Evolutionary conservation across 2,888 invertebrate genomes (phyloP), one percentile per base, ranked within the genome.

Genomic region (Meliscaeva auricollis): DNA sequence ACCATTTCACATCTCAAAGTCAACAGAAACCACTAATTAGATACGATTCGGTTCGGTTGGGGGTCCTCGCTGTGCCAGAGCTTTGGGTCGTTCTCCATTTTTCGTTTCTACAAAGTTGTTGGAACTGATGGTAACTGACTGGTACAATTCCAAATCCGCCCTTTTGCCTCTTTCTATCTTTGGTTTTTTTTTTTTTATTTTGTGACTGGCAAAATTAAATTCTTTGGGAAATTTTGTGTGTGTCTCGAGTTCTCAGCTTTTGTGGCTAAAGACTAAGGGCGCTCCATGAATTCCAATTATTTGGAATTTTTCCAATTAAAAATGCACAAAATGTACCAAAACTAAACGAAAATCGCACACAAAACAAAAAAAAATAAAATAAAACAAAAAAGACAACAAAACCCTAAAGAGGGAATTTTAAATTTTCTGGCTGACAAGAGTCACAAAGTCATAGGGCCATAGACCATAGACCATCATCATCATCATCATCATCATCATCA

Each of bases 21-120:
- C 79, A 79, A 79, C 79, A 79, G 70, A 84, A 84, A 84, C 79
- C 83, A 84, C 83, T 79, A 84, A 79, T 84, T 84, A 84, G 83
- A 84, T 79, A 79, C 75, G 69, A 66, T 66, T 79, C 54, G 58
- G 20, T 58, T 58, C 8, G 35, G 58, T 58, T 58, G 38, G 13
- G 52, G 52, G 38, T 52, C 58, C 30, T 50, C 54, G 68, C 38
- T 62, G 30, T 26, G 13, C 20, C 52, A 54, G 8, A 13, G n/a
- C 7, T 26, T 70, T 50, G 26, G 48, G 20, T 20, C 26, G 3
- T 26, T 13, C 22, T 50, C 26, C 15, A n/a, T 60, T 26, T 41
- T 52, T 62, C 38, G 44, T 56, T 32, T 48, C 54, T 68, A 44
- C n/a, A 9, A 11, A 17, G 17, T 26, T 30, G 44, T 9, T 62